Conservation (phyloP, 2,113 vertebrate species). For the Dunckerocampus dactyliophorus region DNA sequence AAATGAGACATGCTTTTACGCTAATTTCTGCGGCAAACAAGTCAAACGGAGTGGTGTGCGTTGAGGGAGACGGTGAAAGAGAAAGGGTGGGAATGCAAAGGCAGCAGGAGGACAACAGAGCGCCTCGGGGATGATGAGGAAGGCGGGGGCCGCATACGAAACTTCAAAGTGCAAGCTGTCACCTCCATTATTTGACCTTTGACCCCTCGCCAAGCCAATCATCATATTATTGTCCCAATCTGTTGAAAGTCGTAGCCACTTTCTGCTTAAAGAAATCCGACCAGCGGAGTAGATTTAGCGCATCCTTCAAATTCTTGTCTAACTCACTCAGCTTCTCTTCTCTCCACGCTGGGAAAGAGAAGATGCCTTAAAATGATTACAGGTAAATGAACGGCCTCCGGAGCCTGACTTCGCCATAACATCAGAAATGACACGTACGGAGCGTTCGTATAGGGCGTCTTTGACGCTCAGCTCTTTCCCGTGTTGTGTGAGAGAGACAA, state of each 20-base stretch:
- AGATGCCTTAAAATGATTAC: slow-evolving; percentile 68
- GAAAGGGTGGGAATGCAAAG: slow-evolving; percentile 5
- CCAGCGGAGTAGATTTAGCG: neutral
- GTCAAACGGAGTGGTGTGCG: neutral
- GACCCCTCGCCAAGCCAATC: slow-evolving; percentile 34
- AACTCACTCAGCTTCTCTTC: slow-evolving; percentile 16
- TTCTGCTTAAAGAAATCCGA: neutral
- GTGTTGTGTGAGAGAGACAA: neutral
- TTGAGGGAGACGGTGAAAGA: slow-evolving; percentile 31
- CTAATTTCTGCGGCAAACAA: too few species aligned
- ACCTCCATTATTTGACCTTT: slow-evolving; percentile 65
- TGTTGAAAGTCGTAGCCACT: slow-evolving; percentile 12
- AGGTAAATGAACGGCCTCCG: slow-evolving; percentile 61
- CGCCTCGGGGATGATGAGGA: slow-evolving; percentile 42
- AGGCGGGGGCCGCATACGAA: slow-evolving; percentile 46
- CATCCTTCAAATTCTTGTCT: slow-evolving; percentile 25
- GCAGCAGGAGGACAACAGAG: neutral
- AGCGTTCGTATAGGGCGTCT: too few species aligned
- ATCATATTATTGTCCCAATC: slow-evolving; percentile 35
- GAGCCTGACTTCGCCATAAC: slow-evolving; percentile 58
- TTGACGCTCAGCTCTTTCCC: neutral
- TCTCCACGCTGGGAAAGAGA: slow-evolving; percentile 46
- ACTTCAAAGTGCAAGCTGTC: slow-evolving; percentile 69
- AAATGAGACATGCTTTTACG: too few species aligned
- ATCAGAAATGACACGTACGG: slow-evolving; percentile 24